Evolutionary conservation across 2,113 vertebrate species (phyloP), one percentile per base, ranked within the genome.

Genomic region (Psilopogon haemacephalus): DNA sequence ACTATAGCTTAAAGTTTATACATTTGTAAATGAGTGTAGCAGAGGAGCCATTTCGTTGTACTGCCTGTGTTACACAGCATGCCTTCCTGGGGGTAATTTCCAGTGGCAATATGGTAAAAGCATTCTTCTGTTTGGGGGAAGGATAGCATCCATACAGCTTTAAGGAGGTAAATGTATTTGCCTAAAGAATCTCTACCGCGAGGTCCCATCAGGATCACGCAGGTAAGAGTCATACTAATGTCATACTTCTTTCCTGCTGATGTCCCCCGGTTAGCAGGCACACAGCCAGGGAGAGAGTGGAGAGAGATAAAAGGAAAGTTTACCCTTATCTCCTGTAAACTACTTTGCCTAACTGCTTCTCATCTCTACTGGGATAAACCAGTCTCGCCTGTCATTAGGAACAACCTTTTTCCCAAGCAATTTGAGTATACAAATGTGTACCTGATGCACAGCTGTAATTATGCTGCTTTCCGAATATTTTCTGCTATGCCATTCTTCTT

Each of bases 381-480:
- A 71, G 69, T 56, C 69, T 94, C 6, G 0, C 72, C 55, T 88
- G 95, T 91, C 63, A 82, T 91, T 71, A 76, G 81, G 88, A 96
- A 63, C 52, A 95, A 64, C 5, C 16, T 87, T 76, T 76, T 91
- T 83, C 77, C 46, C 33, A 77, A 59, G 21, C 62, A 87, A 32
- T 87, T 64, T 48, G 70, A 92, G 64, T 56, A 85, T 21, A 76
- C 42, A 44, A 72, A 63, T 10, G 3, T 26, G 54, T 68, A 86
- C 33, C 19, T 72, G 64, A 79, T 12, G 48, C 68, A 67, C 46
- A 90, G 54, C 77, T 86, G 89, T 70, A 76, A 79, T n/a, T 60
- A 28, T n/a, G 64, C 69, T 64, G 54, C 32, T 82, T 96, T 93
- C 71, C 76, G 44, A 86, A 84, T 33, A 87, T 95, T 96, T 96